A percentile compares a stretch with the other conserved stretches of the same genome.
phyloP scores from a whole-genome alignment of 2,113 vertebrate species.

The Psophia crepitans region DNA sequence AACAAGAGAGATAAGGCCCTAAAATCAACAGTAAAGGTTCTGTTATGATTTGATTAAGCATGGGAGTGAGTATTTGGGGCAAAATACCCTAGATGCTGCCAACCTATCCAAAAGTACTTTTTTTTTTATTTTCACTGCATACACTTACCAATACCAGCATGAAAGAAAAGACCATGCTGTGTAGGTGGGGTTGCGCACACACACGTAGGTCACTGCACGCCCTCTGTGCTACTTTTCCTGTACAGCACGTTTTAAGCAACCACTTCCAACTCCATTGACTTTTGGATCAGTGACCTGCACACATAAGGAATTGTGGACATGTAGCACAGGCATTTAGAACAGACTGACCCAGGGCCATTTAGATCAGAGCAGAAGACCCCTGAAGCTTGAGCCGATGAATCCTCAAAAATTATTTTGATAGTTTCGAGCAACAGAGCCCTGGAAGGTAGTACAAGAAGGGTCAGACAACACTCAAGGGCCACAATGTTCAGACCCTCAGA shows the following conservation, averaged over 20 bases:
- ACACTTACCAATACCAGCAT: not conserved
- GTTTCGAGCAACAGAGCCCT: not conserved
- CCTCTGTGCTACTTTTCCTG: not conserved
- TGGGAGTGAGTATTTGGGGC: not conserved
- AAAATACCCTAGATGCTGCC: not conserved
- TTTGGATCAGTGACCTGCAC: not conserved
- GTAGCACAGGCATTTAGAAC: not conserved
- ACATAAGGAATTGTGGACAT: not conserved
- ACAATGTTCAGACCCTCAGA: not conserved
- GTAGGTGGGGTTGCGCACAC: not conserved
- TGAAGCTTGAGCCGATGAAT: not conserved
- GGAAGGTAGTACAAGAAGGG: not conserved
- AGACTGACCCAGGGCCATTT: not conserved
- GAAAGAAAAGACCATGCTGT: not conserved
- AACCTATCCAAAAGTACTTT: not conserved
- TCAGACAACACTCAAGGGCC: fast-evolving
- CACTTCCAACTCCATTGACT: not conserved
- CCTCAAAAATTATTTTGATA: not conserved
- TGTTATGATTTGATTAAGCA: not conserved
- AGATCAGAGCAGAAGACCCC: not conserved
- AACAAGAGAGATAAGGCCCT: not conserved
- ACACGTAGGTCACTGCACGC: not conserved
- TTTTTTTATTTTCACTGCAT: not conserved
- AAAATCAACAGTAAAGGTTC: not conserved
- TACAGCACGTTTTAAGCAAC: not conserved